Percentiles rank a stretch among this genome's conserved stretches.
Conservation (phyloP, 2,797 vertebrate genomes). For the Pitangus sulphuratus region DNA sequence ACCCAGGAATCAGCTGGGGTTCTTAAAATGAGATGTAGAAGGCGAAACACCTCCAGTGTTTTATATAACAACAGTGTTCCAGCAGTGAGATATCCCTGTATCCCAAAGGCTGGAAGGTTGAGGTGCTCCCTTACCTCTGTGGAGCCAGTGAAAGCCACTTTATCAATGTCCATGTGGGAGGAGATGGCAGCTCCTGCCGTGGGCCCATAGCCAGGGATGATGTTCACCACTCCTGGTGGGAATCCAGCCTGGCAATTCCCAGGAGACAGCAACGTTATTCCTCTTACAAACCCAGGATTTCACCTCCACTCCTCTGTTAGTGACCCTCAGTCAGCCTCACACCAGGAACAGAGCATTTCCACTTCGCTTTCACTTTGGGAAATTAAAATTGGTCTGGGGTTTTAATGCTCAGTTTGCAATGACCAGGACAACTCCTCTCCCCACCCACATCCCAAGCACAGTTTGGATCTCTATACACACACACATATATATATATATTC, state of each 20-base stretch:
- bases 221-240: constrained; percentile 94
- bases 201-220: constrained; percentile 89
- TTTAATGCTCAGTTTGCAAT: background rate
- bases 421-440: background rate
- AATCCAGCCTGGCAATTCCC: constrained; percentile 86
- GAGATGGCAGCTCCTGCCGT: constrained; percentile 91
- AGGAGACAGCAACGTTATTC: accelerated
- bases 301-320: background rate
- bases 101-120: background rate
- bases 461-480: background rate
- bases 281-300: background rate
- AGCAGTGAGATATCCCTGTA: background rate
- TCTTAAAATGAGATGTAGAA: background rate
- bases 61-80: background rate
- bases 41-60: background rate
- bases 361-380: background rate
- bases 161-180: constrained; percentile 90
- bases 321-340: accelerated
- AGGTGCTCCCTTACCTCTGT: constrained; percentile 82
- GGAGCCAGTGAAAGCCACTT: constrained; percentile 96
- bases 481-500: background rate
- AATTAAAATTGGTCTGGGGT: no score
- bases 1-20: background rate
- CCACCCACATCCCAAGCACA: background rate
- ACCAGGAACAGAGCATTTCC: background rate